Percentiles rank a stretch among this genome's conserved stretches.
Evolutionary conservation across 2,888 invertebrate genomes (phyloP).

Genomic region (Nemotelus nigrinus): DNA sequence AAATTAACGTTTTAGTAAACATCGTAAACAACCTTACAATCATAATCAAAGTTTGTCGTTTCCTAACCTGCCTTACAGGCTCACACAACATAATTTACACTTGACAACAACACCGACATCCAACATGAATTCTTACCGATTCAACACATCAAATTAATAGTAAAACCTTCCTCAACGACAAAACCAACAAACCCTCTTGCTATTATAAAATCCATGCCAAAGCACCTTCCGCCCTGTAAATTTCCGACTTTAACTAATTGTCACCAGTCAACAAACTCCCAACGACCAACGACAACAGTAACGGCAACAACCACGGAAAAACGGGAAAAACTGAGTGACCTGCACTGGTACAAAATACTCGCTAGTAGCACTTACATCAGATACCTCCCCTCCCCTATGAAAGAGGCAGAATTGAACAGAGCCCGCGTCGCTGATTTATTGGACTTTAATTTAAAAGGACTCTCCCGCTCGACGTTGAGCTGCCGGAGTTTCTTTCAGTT

Average conservation of each 20-base stretch:
- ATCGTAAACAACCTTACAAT: no score
- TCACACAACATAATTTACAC: no score
- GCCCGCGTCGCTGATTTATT: constrained; percentile 48
- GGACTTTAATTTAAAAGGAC: constrained; percentile 50
- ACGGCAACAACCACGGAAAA: background rate
- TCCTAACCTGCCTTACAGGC: no score
- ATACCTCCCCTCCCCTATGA: background rate
- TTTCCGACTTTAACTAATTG: constrained; percentile 9
- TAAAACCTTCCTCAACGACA: no score
- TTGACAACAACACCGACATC: no score
- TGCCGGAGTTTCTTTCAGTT: background rate
- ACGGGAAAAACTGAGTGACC: constrained; percentile 2
- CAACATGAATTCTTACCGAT: no score
- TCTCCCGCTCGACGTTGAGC: constrained; percentile 2
- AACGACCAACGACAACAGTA: background rate
- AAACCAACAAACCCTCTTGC: no score
- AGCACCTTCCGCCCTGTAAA: background rate
- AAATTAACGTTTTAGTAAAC: no score
- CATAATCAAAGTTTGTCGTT: no score
- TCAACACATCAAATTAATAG: no score
- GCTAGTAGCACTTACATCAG: constrained; percentile 7
- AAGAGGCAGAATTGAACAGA: background rate
- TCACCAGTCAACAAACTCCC: background rate
- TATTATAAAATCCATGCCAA: no score
- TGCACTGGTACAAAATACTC: background rate